Base-by-base conservation (phyloP, 92 coral and sea anemone genomes). In the Siderastrea siderea region DNA sequence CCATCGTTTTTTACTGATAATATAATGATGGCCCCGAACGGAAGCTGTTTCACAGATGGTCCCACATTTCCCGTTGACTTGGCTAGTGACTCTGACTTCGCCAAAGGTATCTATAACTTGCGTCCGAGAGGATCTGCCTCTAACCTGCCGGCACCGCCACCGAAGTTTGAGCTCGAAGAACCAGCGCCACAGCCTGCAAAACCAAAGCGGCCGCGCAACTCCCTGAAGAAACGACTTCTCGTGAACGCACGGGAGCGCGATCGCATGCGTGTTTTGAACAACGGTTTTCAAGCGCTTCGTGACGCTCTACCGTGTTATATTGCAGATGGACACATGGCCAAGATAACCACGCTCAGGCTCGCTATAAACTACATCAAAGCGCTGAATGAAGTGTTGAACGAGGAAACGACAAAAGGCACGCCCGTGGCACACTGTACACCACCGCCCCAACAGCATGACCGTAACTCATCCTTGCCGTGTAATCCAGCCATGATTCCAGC, bases 281-380 rank as follows among this genome's bases (percentile, higher is more conserved):
- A 95, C 80, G 99, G 98, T 54, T 98, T 98, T 71, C 98, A 98
- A 59, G 93, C 95, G 73, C 98, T 98, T 47, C 94, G 99, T 10
- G 98, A 98, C 75, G 99, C 99, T 3, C 89, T 98, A 52, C 99
- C 99, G 3, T 98, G 99, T 77, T 98, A 98, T 84, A 98, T 98
- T 49, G 99, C 99, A 7, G 99, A 98, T 85, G 99, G 99, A 26
- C 99, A 98, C 78, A 95, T 98, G 95, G 98, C 99, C 8, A 98
- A 98, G 92, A 98, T 98, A 80, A 98, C 99, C 62, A 98, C 99
- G 15, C 86, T 98, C 2, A 89, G 98, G 17, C 91, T 98, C 11
- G 99, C 99, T 78, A 98, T 98, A 88, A 98, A 98, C 93, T 98
- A 98, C 80, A 98, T 98, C 88, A 98, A 94, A 65, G 96, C 99